Evolutionary conservation across 2,113 vertebrate genomes (phyloP), one percentile per base, ranked within the genome.

Genomic region (Apteryx owenii): DNA sequence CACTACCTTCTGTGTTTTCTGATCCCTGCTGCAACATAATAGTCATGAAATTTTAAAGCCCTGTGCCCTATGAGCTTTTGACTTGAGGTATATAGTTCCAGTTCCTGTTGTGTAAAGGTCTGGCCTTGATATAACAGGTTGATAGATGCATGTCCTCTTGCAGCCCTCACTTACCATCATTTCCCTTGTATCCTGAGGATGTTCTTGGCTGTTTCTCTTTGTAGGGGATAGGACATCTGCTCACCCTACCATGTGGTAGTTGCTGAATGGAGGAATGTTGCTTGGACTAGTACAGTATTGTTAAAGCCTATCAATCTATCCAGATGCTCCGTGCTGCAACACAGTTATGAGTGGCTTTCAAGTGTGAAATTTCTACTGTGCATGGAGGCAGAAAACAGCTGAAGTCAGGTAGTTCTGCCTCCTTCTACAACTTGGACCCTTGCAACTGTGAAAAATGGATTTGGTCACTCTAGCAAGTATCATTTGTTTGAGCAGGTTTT

Each of bases 91-190:
- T 8, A 5, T 0, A 48, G 22, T 81, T 86, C 50, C 31, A 15
- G 10, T 51, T 75, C 48, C 56, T 42, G 8, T 77, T 89, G 54
- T 16, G 7, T 68, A 23, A 83, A 83, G 60, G 40, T 88, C 69
- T 81, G 50, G 29, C 68, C 76, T 83, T 38, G 29, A 50, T 93
- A 51, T 58, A 50, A 42, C 12, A 23, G 29, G 36, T 33, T 96
- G 58, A 50, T 15, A 70, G 58, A 60, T 28, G 9, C 5, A 5
- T 28, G 79, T 83, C 29, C 33, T 65, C 78, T 29, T 89, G 53
- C 62, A 75, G 83, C 0, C 0, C 25, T 48, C 1, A 6, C 72
- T 94, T 25, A 31, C 38, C 12, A 5, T 73, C 1, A 2, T 72
- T 86, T 73, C 76, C 20, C 36, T 72, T 46, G 58, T 15, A 20